Evolutionary conservation across 2,888 invertebrate species (phyloP).

Genomic region (Cotesia congregata): DNA sequence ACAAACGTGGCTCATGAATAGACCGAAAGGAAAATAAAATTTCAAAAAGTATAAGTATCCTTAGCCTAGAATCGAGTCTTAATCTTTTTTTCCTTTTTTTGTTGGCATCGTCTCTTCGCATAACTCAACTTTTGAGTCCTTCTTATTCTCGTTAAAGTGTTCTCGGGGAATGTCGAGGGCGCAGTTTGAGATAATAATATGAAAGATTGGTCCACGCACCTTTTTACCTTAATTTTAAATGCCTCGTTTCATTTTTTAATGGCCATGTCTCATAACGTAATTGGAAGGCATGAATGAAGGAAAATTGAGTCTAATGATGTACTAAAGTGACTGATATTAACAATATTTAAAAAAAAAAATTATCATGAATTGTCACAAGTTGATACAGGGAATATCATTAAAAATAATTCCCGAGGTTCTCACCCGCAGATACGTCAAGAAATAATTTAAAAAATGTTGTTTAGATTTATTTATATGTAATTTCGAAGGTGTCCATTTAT

Average conservation of each 20-base stretch:
- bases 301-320: no score
- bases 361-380: no score
- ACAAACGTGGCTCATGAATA: conserved; percentile 8
- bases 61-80: background rate
- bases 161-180: conserved; percentile 7
- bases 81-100: conserved; percentile 21
- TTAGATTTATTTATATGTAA: conserved; percentile 22
- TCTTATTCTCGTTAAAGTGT: conserved; percentile 44
- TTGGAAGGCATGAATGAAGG: no score
- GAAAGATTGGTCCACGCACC: background rate
- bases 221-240: background rate
- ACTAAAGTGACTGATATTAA: no score
- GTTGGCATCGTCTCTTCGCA: conserved; percentile 43
- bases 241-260: conserved; percentile 10
- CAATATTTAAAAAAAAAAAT: no score
- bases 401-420: no score
- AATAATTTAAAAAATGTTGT: conserved; percentile 1
- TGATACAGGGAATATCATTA: no score
- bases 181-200: background rate
- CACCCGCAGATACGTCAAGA: background rate
- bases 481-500: conserved; percentile 25
- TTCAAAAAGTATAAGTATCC: background rate
- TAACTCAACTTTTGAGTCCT: conserved; percentile 45
- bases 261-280: no score
- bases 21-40: background rate